Conservation (phyloP, 2,888 invertebrate genomes). For the Syrphus vitripennis region DNA sequence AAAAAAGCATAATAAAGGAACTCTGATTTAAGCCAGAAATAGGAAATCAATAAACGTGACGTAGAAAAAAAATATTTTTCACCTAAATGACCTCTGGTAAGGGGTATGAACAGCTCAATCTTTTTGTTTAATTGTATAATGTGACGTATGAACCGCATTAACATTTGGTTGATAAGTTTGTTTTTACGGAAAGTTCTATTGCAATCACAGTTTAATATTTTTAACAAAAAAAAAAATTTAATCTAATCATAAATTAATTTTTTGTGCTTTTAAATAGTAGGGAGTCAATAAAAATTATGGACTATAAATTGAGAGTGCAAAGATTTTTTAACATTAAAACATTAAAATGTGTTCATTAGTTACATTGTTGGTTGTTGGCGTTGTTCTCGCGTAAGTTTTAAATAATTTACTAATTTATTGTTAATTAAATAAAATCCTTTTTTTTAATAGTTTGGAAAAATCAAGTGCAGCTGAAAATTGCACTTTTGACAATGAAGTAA, state of each 20-base stretch:
- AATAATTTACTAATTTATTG: neutral
- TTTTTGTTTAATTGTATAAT: neutral
- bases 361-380: neutral
- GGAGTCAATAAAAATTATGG: neutral
- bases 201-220: neutral
- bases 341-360: neutral
- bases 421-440: neutral
- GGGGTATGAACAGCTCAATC: neutral
- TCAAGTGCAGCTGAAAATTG: neutral
- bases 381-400: neutral
- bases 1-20: too few species aligned
- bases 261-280: neutral
- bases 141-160: neutral
- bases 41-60: neutral
- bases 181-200: neutral
- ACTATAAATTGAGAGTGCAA: neutral
- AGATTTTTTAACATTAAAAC: neutral
- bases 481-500: constrained; percentile 33
- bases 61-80: neutral
- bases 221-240: too few species aligned
- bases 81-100: too few species aligned
- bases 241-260: constrained; percentile 78
- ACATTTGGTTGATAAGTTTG: neutral
- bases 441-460: neutral
- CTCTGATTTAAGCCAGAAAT: too few species aligned